Conservation (phyloP, 2,888 invertebrate species). For the Metellina segmentata region DNA sequence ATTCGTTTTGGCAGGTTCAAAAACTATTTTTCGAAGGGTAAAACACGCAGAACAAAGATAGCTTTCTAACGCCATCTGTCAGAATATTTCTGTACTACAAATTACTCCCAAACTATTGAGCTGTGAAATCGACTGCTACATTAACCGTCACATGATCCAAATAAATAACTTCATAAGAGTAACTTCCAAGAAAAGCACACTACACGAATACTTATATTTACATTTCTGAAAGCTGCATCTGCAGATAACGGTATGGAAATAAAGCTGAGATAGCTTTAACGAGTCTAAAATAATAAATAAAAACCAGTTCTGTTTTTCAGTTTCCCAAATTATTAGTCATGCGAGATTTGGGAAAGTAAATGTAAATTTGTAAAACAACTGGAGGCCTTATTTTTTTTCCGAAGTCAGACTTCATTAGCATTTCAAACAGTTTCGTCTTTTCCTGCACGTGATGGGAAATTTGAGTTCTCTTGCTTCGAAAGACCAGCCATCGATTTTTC, state of each 20-base stretch:
- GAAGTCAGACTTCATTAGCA: slow-evolving; percentile 39
- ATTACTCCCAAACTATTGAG: too few species aligned
- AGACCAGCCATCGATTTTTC: slow-evolving; percentile 24
- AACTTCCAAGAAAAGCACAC: not conserved
- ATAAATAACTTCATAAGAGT: not conserved
- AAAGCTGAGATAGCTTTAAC: too few species aligned
- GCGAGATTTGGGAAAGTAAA: not conserved
- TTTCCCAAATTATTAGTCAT: slow-evolving; percentile 45
- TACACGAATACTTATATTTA: not conserved
- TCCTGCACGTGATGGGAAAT: slow-evolving; percentile 12
- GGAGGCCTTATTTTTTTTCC: not conserved
- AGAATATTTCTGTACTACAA: too few species aligned
- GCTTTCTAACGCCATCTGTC: too few species aligned
- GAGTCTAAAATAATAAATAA: not conserved
- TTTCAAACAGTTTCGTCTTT: slow-evolving; percentile 45
- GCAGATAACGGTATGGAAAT: too few species aligned
- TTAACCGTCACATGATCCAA: too few species aligned
- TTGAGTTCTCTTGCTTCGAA: slow-evolving; percentile 26
- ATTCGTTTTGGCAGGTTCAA: too few species aligned
- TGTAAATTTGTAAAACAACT: slow-evolving; percentile 34
- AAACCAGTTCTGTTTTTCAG: not conserved
- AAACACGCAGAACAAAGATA: too few species aligned
- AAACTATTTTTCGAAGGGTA: too few species aligned
- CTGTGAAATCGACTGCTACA: too few species aligned
- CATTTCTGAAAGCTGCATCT: too few species aligned